These are phyloP conservation scores for Pelecanoides urinatrix DNA, from an alignment of 2,113 vertebrate species.

Conservation along the genomic window DNA sequence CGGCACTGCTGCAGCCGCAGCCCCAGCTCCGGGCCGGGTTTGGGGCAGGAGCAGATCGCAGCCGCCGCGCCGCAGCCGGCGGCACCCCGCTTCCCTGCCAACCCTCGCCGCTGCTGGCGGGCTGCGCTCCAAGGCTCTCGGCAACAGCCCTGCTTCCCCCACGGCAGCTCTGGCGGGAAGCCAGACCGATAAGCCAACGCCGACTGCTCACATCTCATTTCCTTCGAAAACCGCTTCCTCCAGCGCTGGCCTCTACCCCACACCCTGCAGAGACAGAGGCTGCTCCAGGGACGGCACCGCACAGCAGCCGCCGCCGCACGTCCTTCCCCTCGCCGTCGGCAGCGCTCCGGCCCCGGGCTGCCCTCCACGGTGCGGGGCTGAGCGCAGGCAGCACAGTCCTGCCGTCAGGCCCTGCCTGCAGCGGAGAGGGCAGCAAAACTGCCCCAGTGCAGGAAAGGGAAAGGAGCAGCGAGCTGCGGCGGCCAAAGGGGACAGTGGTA, in stretches of 20 bases:
- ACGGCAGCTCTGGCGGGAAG: accelerated
- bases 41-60: accelerated
- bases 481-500: neutral
- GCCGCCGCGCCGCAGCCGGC: accelerated
- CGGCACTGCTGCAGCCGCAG: too few relatives aligned
- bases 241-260: accelerated
- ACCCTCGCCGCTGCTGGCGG: accelerated
- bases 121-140: neutral
- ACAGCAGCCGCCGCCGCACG: accelerated
- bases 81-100: neutral
- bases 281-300: accelerated
- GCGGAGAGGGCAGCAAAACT: neutral
- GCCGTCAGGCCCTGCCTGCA: too few relatives aligned
- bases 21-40: accelerated
- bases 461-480: neutral
- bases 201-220: neutral
- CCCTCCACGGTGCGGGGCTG: too few relatives aligned
- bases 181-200: neutral
- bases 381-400: too few relatives aligned
- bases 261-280: neutral
- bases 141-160: neutral
- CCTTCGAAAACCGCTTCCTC: neutral
- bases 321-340: neutral
- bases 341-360: accelerated
- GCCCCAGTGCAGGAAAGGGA: neutral